Base-by-base conservation (phyloP, 2,888 invertebrate genomes). In the Coleophora flavipennella region DNA sequence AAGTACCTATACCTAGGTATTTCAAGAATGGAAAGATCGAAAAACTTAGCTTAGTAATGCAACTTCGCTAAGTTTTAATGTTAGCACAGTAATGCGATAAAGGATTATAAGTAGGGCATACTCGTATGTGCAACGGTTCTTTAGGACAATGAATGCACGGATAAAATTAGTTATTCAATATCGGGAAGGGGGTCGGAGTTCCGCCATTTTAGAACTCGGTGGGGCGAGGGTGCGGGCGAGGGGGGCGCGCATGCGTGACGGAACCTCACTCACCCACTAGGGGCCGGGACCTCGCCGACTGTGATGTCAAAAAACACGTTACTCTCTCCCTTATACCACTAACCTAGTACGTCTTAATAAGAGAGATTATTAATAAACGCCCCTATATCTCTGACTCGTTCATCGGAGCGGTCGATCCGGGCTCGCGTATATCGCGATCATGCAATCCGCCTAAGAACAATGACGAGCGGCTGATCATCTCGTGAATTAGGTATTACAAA, bases 91-190 rank as follows among this genome's bases (percentile, higher is more conserved):
- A 20, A 4, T 20, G 20, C 20, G 20, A 20, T 4, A 20, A 20
- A 20, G 20, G 3, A 20, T 20, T 20, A 20, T 20, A 20, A 20
- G 20, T 20, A 59, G 45, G 56, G 53, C 55, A 51, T n/a, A n/a
- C n/a, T 49, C 55, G 55, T 45, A 48, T 66, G 45, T 62, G 71
- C 69, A 73, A 63, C 51, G 52, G 56, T 58, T 53, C 56, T 59
- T 55, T 62, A 62, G 62, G 65, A 71, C 69, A 69, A 70, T 67
- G 71, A 70, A 74, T 80, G 76, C 72, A 78, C 61, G 61, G 71
- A 74, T 77, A 81, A 80, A 81, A 83, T 83, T 83, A 81, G 80
- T 80, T 81, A 83, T 80, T 83, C 83, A 81, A 83, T 84, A 84
- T 75, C 71, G 62, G 68, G 67, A 72, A 78, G 76, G 79, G 75